These are phyloP conservation scores for Trematocara marginatum DNA, from an alignment of 2,113 vertebrate species.

Conservation along the genomic window DNA sequence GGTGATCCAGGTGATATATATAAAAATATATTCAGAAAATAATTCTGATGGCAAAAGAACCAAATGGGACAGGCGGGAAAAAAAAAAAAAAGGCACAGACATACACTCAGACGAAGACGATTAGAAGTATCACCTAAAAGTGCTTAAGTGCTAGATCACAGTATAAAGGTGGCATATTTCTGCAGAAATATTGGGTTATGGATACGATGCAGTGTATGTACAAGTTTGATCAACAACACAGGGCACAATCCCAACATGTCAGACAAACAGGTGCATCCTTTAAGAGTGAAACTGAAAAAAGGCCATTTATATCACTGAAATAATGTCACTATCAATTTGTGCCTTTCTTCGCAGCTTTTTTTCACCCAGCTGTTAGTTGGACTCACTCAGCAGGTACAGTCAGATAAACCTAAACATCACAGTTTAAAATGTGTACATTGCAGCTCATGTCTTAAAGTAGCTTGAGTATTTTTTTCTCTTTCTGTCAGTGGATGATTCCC, in stretches of 20 bases:
- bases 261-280: neutral
- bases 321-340: neutral
- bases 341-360: constrained; percentile 73
- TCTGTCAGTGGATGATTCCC: constrained; percentile 88
- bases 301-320: neutral
- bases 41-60: too few relatives aligned
- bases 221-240: neutral
- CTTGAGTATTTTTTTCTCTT: neutral
- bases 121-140: neutral
- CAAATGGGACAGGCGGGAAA: too few relatives aligned
- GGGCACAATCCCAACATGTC: neutral
- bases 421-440: neutral
- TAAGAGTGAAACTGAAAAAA: neutral
- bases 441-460: neutral
- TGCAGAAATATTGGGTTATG: neutral
- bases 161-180: neutral
- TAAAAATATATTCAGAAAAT: too few relatives aligned
- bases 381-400: constrained; percentile 85
- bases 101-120: neutral
- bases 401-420: neutral
- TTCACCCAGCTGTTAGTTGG: constrained; percentile 84
- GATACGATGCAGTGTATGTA: neutral
- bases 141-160: neutral
- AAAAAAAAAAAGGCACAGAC: too few relatives aligned
- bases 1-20: too few relatives aligned